A percentile compares a stretch with the other conserved stretches of the same genome.
Conservation (phyloP, 2,888 invertebrate species). For the Adineta ricciae region DNA sequence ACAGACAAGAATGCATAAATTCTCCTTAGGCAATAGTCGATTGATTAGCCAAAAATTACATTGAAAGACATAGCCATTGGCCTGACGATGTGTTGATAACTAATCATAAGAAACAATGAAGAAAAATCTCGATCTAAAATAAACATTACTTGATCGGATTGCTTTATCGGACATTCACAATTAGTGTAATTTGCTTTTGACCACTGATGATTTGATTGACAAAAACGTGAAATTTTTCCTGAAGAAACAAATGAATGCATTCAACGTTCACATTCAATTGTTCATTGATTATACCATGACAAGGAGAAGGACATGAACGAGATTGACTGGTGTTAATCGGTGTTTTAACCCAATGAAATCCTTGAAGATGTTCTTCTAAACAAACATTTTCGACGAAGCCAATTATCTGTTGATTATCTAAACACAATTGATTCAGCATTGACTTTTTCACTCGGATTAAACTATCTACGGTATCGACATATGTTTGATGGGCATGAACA, state of each 20-base stretch:
- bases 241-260: not conserved
- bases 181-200: not conserved
- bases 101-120: not conserved
- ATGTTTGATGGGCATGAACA: conserved; percentile 7
- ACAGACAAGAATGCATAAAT: not conserved
- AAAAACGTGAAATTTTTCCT: conserved; percentile 7
- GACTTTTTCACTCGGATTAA: no score
- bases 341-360: not conserved
- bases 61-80: not conserved
- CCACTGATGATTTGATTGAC: not conserved
- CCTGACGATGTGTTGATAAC: not conserved
- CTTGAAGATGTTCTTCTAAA: not conserved
- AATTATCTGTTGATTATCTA: not conserved
- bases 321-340: not conserved
- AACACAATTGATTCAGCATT: no score
- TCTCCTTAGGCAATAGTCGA: not conserved
- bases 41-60: conserved; percentile 20
- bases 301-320: not conserved
- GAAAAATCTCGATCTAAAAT: not conserved
- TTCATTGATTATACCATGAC: not conserved
- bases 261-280: no score
- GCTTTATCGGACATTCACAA: not conserved
- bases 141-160: not conserved
- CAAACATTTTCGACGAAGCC: not conserved
- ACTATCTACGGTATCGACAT: not conserved